Evolutionary conservation across 2,888 invertebrate species (phyloP), one percentile per base, ranked within the genome.

Genomic region (Pammene fasciana): DNA sequence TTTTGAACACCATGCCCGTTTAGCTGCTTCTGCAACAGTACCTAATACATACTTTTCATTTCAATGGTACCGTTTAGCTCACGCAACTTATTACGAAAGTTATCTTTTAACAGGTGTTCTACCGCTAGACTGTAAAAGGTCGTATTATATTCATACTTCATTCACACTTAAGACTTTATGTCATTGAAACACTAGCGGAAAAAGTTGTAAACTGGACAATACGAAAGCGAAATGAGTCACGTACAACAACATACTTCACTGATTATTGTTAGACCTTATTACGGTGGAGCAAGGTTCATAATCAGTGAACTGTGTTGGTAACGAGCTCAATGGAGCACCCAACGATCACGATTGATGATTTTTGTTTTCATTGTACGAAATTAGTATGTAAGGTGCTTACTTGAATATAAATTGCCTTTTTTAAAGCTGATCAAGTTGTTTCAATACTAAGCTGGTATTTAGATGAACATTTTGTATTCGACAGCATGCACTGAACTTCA

Each of bases 191-290:
- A 61, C n/a, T 38, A 52, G 11, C 34, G 52, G 14, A 45, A 52
- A 62, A 64, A 36, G 57, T 64, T 38, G 57, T 68, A 64, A 65
- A 68, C 68, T 18, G 64, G 52, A 57, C 68, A 67, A 67, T 57
- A 55, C 26, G 64, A 68, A 68, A 68, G 57, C 45, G 57, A 68
- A 68, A 68, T 68, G 68, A 67, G 43, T 68, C 68, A 64, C 68
- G 68, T 64, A 9, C 14, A 14, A 0, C 46, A 14, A 43, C 10
- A 43, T 13, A 1, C 43, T 43, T 43, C 4, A 43, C 10, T 43
- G 43, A 11, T 43, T 5, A 43, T 11, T 11, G 11, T 4, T 43
- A 43, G 11, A 10, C 43, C 11, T 6, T 43, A 43, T 43, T 4
- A 7, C 43, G 1, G 7, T 13, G 43, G 0, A 11, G 10, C 11